phyloP scores from a whole-genome alignment of 2,797 vertebrate genomes.

The Myotis planiceps region DNA sequence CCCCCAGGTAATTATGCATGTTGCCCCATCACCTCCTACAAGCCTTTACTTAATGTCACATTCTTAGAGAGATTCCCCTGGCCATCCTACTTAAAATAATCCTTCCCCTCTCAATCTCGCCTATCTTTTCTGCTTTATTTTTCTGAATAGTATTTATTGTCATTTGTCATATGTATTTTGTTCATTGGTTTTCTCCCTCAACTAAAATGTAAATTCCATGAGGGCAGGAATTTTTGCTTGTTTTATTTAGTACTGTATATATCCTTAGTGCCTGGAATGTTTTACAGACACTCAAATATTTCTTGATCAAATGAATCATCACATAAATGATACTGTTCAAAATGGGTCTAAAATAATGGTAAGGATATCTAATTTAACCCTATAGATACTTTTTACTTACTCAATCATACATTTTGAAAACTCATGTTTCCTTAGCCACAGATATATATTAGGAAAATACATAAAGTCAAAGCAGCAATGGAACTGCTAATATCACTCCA shows the following conservation, averaged over 20 bases:
- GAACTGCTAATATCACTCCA: background rate
- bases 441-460: background rate
- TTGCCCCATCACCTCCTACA: background rate
- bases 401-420: background rate
- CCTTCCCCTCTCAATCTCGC: background rate
- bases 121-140: background rate
- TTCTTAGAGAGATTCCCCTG: background rate
- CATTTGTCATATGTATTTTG: background rate
- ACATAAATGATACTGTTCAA: background rate
- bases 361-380: background rate
- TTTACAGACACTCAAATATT: background rate
- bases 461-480: background rate
- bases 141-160: background rate
- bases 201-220: background rate
- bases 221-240: background rate
- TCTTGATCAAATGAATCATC: background rate
- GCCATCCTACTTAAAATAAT: background rate
- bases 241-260: background rate
- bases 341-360: background rate
- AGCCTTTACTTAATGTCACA: background rate
- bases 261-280: background rate
- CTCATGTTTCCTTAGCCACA: background rate
- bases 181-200: background rate
- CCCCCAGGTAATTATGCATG: background rate
- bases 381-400: background rate